phyloP scores from a whole-genome alignment of 2,888 invertebrate genomes.

The Mythimna ferrago region DNA sequence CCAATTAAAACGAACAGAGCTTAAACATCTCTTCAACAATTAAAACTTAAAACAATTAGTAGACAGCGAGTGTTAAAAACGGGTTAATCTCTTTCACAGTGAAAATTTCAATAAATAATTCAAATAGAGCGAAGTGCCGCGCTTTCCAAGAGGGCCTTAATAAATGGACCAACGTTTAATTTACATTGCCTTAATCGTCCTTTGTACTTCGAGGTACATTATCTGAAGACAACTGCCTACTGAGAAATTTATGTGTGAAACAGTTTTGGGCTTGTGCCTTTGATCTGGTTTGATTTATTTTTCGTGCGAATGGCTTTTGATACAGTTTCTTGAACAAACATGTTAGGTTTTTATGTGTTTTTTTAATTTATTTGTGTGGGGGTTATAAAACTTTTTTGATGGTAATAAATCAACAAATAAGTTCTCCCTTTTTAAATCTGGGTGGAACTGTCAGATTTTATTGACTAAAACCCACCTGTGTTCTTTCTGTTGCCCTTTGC shows the following conservation, averaged over 20 bases:
- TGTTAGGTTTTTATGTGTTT: background rate
- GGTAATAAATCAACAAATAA: no score
- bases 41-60: slow-evolving; percentile 27
- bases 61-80: slow-evolving; percentile 36
- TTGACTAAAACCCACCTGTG: no score
- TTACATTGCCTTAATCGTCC: slow-evolving; percentile 56
- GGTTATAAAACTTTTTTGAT: no score
- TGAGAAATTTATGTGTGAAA: slow-evolving; percentile 44
- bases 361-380: no score
- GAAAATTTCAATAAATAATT: slow-evolving; percentile 54
- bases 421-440: no score
- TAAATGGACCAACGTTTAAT: slow-evolving; percentile 53
- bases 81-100: slow-evolving; percentile 30
- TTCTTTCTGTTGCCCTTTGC: no score
- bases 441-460: no score
- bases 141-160: slow-evolving; percentile 33
- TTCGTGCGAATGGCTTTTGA: background rate
- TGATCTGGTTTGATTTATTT: slow-evolving; percentile 15
- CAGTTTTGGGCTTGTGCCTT: slow-evolving; percentile 9
- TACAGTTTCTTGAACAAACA: background rate
- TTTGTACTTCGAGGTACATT: slow-evolving; percentile 51
- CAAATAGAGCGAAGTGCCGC: slow-evolving; percentile 39
- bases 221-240: slow-evolving; percentile 36
- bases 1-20: background rate
- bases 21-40: slow-evolving; percentile 2